Percentiles rank a stretch among this genome's conserved stretches.
Evolutionary conservation across 2,888 invertebrate genomes (phyloP).

Genomic region (Carcina quercana): DNA sequence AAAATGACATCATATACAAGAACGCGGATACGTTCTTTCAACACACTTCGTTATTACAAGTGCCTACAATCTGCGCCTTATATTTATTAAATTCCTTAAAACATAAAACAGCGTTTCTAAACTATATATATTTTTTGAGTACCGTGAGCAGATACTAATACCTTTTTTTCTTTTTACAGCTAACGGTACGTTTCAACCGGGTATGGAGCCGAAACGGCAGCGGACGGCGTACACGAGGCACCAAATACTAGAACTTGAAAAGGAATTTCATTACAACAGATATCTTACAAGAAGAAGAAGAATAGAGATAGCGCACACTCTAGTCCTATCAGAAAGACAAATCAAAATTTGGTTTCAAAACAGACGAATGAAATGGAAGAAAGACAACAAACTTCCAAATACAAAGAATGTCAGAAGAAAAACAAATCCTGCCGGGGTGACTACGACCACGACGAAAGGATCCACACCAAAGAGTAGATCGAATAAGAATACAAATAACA

Average conservation of each 20-base stretch:
- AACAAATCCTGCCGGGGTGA: conserved; percentile 83
- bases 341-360: conserved; percentile 94
- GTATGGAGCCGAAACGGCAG: conserved; percentile 96
- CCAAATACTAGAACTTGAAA: conserved; percentile 97
- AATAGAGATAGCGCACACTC: conserved; percentile 97
- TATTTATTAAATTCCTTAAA: too few species aligned
- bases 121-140: neutral
- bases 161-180: conserved; percentile 76
- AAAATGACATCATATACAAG: too few species aligned
- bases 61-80: too few species aligned
- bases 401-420: conserved; percentile 84
- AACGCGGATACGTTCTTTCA: too few species aligned
- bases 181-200: conserved; percentile 90
- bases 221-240: conserved; percentile 98
- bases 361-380: conserved; percentile 85
- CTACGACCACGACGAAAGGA: conserved; percentile 71
- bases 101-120: too few species aligned
- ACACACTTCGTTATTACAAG: too few species aligned
- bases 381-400: conserved; percentile 90
- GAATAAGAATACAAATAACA: conserved; percentile 72
- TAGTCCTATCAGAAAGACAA: conserved; percentile 92
- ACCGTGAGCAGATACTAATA: too few species aligned
- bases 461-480: conserved; percentile 81
- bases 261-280: conserved; percentile 98
- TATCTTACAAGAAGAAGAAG: conserved; percentile 95